A percentile compares a stretch with the other conserved stretches of the same genome.
Conservation (phyloP, 2,888 invertebrate species). For the Ganaspis brasiliensis region DNA sequence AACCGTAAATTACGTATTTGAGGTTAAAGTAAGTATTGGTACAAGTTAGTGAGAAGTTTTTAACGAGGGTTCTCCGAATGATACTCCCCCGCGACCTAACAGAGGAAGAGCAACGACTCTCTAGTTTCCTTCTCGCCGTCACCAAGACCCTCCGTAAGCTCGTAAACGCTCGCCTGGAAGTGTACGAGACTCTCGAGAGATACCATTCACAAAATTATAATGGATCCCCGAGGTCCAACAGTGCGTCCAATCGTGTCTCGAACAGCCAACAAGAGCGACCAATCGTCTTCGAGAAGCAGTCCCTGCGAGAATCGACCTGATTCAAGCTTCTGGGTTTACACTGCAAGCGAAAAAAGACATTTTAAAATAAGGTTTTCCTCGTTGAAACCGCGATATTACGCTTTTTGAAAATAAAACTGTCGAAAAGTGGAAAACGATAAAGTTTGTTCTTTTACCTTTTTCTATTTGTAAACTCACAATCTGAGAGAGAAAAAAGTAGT, state of each 20-base stretch:
- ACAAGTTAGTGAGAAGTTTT: slow-evolving; percentile 54
- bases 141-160: slow-evolving; percentile 55
- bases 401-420: too few species aligned
- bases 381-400: too few species aligned
- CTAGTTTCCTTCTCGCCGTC: slow-evolving; percentile 51
- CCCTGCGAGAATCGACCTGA: slow-evolving; percentile 32
- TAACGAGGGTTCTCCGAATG: slow-evolving; percentile 52
- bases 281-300: slow-evolving; percentile 49
- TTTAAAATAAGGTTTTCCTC: background rate
- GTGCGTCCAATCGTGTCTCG: slow-evolving; percentile 49
- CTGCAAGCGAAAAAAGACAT: slow-evolving; percentile 1
- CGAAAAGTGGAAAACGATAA: too few species aligned
- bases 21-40: slow-evolving; percentile 33
- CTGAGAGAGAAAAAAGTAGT: too few species aligned
- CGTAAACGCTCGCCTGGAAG: slow-evolving; percentile 67
- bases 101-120: slow-evolving; percentile 46
- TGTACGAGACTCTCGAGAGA: slow-evolving; percentile 66
- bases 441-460: too few species aligned
- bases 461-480: too few species aligned
- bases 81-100: slow-evolving; percentile 43
- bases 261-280: slow-evolving; percentile 46
- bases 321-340: slow-evolving; percentile 27
- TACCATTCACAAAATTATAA: slow-evolving; percentile 69
- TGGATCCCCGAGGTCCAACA: slow-evolving; percentile 57
- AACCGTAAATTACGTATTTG: background rate